phyloP scores from a whole-genome alignment of 2,888 invertebrate genomes.

The Argyresthia albistria region DNA sequence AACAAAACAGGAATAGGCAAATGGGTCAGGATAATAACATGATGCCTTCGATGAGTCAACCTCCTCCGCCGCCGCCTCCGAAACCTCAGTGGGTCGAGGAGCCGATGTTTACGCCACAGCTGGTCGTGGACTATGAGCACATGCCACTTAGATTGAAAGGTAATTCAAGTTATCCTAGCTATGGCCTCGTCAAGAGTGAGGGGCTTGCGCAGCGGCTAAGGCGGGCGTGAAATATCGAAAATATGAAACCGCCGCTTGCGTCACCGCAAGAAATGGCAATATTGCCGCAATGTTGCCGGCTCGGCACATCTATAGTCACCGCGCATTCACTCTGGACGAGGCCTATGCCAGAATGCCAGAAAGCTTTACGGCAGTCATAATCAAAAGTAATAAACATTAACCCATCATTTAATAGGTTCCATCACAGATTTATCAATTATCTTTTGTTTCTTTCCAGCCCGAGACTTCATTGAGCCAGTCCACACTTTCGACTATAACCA shows the following conservation, averaged over 20 bases:
- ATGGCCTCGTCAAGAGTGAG: not conserved
- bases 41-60: not conserved
- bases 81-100: conserved; percentile 50
- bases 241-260: no score
- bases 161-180: conserved; percentile 29
- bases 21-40: not conserved
- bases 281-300: no score
- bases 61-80: conserved; percentile 9
- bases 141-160: conserved; percentile 70
- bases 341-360: no score
- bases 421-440: no score
- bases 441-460: conserved; percentile 35
- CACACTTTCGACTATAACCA: conserved; percentile 82
- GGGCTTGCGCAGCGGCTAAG: no score
- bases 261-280: no score
- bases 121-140: conserved; percentile 81
- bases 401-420: no score
- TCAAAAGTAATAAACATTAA: no score
- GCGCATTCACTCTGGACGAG: no score
- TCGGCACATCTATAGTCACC: no score
- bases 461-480: conserved; percentile 74
- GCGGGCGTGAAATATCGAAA: no score
- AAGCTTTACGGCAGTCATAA: no score
- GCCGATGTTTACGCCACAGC: conserved; percentile 65
- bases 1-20: not conserved